These are phyloP conservation scores for Apeltes quadracus DNA, from an alignment of 2,113 vertebrate species.

Conservation along the genomic window DNA sequence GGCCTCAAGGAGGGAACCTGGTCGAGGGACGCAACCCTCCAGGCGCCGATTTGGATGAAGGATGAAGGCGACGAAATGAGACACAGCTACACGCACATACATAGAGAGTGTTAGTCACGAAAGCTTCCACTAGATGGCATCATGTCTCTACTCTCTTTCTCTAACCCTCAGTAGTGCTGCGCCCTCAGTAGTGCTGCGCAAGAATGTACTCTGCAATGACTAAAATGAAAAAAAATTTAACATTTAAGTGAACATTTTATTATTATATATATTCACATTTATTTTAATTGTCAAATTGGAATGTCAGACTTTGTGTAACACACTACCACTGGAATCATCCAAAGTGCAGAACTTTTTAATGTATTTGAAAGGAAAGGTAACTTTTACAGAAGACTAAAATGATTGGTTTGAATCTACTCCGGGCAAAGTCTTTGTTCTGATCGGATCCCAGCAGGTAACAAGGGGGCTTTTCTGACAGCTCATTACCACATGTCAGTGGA, in stretches of 20 bases:
- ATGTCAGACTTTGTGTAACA: neutral
- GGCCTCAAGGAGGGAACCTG: too few species aligned
- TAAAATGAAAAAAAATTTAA: too few species aligned
- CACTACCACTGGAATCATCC: neutral
- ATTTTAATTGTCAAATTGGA: neutral
- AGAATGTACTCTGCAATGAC: neutral
- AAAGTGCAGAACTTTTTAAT: neutral
- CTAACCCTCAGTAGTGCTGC: neutral
- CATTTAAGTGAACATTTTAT: neutral
- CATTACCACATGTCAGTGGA: neutral
- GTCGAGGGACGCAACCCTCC: too few species aligned
- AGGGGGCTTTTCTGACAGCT: neutral
- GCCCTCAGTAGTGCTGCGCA: neutral
- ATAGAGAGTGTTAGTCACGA: neutral
- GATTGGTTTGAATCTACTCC: neutral
- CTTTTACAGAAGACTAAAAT: too few species aligned
- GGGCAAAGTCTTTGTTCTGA: neutral
- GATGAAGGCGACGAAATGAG: too few species aligned
- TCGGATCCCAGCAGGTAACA: neutral
- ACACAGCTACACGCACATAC: neutral
- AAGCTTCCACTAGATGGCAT: conserved; percentile 18
- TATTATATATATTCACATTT: too few species aligned
- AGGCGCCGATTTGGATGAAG: too few species aligned
- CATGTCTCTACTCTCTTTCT: neutral
- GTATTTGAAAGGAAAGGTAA: neutral